phyloP scores from a whole-genome alignment of 2,888 invertebrate species.

The Myopa testacea region DNA sequence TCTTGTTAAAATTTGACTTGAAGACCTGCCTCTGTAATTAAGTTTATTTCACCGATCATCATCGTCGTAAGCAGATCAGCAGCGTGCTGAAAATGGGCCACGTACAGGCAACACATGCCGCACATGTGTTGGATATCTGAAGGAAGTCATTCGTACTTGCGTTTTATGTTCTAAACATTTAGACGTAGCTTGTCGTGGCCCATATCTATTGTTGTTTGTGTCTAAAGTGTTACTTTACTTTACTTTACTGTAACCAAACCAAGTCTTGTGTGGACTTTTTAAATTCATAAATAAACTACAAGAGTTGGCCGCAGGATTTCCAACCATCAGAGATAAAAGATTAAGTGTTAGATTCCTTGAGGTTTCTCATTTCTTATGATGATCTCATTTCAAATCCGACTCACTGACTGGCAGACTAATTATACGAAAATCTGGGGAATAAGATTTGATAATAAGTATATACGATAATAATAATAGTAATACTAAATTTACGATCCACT shows the following conservation, averaged over 20 bases:
- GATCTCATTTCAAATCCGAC: neutral
- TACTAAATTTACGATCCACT: too few relatives aligned
- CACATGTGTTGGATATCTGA: too few relatives aligned
- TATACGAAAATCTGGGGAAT: neutral
- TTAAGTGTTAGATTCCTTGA: neutral
- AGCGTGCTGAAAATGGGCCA: constrained; percentile 22
- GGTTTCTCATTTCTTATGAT: neutral
- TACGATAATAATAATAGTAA: too few relatives aligned
- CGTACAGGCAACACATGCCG: too few relatives aligned
- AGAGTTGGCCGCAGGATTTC: neutral
- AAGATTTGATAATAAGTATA: too few relatives aligned
- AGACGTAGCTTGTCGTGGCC: neutral
- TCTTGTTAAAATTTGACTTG: constrained; percentile 18
- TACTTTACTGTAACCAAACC: too few relatives aligned
- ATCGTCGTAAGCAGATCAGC: constrained; percentile 7
- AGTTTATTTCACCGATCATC: constrained; percentile 14
- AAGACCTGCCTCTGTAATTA: constrained; percentile 22
- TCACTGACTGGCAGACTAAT: neutral
- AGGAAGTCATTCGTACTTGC: too few relatives aligned
- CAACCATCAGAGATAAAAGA: neutral
- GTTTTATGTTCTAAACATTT: too few relatives aligned
- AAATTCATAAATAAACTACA: neutral
- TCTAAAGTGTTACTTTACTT: too few relatives aligned
- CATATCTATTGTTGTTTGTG: neutral
- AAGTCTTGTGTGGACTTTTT: neutral